These are phyloP conservation scores for Cottoperca gobio DNA, from an alignment of 2,797 vertebrate genomes.

Conservation along the genomic window DNA sequence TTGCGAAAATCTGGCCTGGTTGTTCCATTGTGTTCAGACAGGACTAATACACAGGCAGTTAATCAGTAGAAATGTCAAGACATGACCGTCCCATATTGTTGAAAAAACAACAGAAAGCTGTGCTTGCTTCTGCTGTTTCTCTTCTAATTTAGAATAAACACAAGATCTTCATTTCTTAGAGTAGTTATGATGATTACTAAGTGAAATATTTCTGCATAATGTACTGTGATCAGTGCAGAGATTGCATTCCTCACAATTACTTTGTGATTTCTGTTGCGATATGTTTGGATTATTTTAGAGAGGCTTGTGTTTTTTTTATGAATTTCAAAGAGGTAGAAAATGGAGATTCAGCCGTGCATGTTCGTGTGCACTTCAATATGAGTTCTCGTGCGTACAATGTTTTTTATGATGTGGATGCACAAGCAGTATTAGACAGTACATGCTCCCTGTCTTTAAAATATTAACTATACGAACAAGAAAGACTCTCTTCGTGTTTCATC, in stretches of 20 bases:
- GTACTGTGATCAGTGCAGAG: constrained; percentile 82
- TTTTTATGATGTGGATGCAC: constrained; percentile 34
- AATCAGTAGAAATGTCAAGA: constrained; percentile 21
- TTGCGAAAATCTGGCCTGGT: constrained; percentile 16
- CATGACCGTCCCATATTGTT: neutral
- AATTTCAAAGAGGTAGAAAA: constrained; percentile 50
- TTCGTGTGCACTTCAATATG: constrained; percentile 21
- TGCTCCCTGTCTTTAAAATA: constrained; percentile 54
- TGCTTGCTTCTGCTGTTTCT: constrained; percentile 16
- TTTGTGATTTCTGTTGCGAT: constrained; percentile 53
- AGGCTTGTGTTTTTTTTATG: constrained; percentile 22
- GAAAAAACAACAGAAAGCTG: constrained; percentile 13
- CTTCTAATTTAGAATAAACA: constrained; percentile 49
- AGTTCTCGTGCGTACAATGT: constrained; percentile 35
- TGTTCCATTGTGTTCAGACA: constrained; percentile 3
- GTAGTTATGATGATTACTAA: constrained; percentile 52
- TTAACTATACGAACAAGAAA: constrained; percentile 57
- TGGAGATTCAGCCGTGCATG: constrained; percentile 70
- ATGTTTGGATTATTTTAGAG: constrained; percentile 59
- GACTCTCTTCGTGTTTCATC: constrained; percentile 50
- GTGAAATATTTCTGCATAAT: constrained; percentile 72
- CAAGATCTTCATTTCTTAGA: constrained; percentile 42
- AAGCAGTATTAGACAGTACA: constrained; percentile 26
- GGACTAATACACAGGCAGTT: constrained; percentile 9
- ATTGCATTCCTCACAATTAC: constrained; percentile 66